Evolutionary conservation across 2,797 vertebrate genomes (phyloP), one percentile per base, ranked within the genome.

Genomic region (Enteromius unitaeniatus): DNA sequence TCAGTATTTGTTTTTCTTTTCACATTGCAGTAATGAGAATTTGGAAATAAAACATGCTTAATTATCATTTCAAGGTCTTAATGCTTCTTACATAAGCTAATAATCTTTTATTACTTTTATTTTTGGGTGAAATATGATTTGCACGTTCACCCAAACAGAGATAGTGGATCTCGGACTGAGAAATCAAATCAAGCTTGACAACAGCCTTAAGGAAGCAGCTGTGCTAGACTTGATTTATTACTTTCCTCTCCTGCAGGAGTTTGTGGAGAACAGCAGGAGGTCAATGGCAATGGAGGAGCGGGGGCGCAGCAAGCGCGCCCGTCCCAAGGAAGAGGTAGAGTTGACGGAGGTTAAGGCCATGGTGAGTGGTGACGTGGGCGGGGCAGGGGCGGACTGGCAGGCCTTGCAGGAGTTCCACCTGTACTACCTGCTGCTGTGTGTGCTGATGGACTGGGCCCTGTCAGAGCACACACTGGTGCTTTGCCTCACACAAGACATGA

Each of bases 221-320:
- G 28, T 67, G 17, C 13, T 8, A 4, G 26, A 51, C 60, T 73
- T 74, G 58, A 82, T 47, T 53, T 28, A 45, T 45, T 42, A 45
- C 28, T 45, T 19, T 64, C 26, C 0, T 91, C 88, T 78, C 58
- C 93, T 94, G 76, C 94, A 99, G 97, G 97, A 99, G 90, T 99
- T 99, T 85, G 97, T 99, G 91, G 97, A 99, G 91, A 97, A 96
- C 92, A 99, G 97, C 92, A 96, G 96, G 90, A 97, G 94, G 91
- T 91, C 96, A 82, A 95, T 96, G 92, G 97, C 96, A 60, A 95
- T 93, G 77, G 95, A 95, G 87, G 94, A 96, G 91, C 96, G 97
- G 84, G 97, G 97, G 89, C 93, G 96, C 85, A 95, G 94, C 88
- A 87, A 87, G 53, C 95, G 96, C 40, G 95, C 95, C 85, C 95